Evolutionary conservation across 2,797 vertebrate species (phyloP).

Genomic region (Parotocinclus haroldoi): DNA sequence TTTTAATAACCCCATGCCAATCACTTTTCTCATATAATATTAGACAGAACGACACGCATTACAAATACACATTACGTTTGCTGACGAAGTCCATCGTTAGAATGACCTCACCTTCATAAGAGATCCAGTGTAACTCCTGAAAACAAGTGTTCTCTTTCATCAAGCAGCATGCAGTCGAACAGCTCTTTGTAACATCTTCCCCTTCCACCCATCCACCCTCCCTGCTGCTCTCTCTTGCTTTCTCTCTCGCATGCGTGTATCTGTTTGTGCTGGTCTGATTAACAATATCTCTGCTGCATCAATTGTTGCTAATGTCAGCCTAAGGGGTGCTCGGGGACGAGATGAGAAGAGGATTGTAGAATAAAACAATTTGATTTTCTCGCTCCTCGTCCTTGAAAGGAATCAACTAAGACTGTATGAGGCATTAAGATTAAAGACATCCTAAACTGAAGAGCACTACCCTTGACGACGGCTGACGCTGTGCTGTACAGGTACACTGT

Average conservation of each 20-base stretch:
- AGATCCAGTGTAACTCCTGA: constrained; percentile 28
- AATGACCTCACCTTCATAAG: constrained; percentile 39
- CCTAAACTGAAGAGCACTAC: not conserved
- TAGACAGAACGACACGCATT: not conserved
- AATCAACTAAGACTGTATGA: constrained; percentile 9
- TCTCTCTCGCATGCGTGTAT: constrained; percentile 46
- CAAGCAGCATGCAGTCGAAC: constrained; percentile 38
- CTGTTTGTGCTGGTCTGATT: constrained; percentile 48
- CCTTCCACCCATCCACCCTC: constrained; percentile 14
- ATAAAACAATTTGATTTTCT: constrained; percentile 20
- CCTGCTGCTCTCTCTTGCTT: constrained; percentile 25
- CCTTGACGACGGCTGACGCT: not conserved
- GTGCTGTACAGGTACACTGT: constrained; percentile 4
- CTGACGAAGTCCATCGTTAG: constrained; percentile 13
- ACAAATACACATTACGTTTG: not conserved
- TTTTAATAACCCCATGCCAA: constrained; percentile 1
- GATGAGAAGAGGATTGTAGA: not conserved
- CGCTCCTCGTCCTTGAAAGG: not conserved
- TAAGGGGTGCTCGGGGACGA: constrained; percentile 20
- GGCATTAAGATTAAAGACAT: no score
- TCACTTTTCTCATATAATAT: constrained; percentile 3
- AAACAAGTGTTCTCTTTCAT: constrained; percentile 37
- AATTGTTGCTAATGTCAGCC: constrained; percentile 31
- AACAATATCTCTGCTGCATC: constrained; percentile 41
- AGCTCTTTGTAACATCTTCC: constrained; percentile 35